Base-by-base conservation (phyloP, 2,888 invertebrate species). In the Glomeris marginata region DNA sequence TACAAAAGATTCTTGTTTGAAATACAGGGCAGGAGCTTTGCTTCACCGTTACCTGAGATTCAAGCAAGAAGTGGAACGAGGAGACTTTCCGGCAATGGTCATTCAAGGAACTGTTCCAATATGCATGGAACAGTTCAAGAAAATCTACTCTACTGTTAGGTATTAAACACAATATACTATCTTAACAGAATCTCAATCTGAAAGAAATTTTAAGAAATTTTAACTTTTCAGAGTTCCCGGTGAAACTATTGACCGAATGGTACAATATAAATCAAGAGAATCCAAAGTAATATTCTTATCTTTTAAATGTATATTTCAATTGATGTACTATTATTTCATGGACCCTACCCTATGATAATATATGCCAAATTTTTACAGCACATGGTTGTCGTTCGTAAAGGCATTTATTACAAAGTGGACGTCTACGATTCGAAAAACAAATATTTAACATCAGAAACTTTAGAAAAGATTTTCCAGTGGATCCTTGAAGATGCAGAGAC, bases 111-210 rank as follows among this genome's bases (percentile, higher is more conserved):
- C 69, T 8, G 66, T 72, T 49, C 72, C 72, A 2, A 61, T 71
- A 40, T 72, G 72, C 58, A 72, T 71, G 72, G 65, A 64, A 1
- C 70, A 70, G 58, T 72, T 71, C 59, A 68, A 68, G 52, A 58
- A 64, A 22, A 58, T 67, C 10, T 71, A 69, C 58, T 68, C 69
- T n/a, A 67, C 70, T 3, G 64, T 65, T 6, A 64, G 71, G 69
- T 56, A 57, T 46, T 41, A n/a, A 45, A 49, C n/a, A n/a, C n/a
- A n/a, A n/a, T n/a, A n/a, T n/a, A n/a, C n/a, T n/a, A n/a, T n/a
- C n/a, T n/a, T n/a, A n/a, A n/a, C n/a, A n/a, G n/a, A n/a, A n/a
- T n/a, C n/a, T n/a, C n/a, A n/a, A n/a, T n/a, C n/a, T n/a, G n/a
- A n/a, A n/a, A n/a, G n/a, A n/a, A n/a, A n/a, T n/a, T n/a, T n/a